Conservation (phyloP, 2,113 vertebrate species). For the Microtus montanus region DNA sequence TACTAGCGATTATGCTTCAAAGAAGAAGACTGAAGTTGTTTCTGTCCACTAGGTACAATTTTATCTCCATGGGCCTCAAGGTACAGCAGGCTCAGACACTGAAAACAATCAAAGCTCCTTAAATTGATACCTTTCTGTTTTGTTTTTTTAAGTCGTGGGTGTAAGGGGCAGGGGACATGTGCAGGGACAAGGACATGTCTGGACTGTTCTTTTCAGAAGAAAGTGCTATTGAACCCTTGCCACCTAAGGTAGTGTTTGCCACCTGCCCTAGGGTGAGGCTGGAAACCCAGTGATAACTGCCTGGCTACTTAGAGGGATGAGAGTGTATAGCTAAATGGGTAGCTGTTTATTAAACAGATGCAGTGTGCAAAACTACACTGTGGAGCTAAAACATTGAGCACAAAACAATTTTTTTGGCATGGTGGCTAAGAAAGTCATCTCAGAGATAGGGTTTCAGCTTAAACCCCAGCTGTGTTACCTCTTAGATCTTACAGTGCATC, state of each 20-base stretch:
- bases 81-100: neutral
- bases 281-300: neutral
- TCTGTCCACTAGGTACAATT: neutral
- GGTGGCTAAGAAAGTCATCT: conserved; percentile 39
- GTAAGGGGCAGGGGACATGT: neutral
- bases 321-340: neutral
- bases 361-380: neutral
- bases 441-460: conserved; percentile 44
- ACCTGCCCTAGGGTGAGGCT: neutral
- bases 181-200: neutral
- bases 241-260: neutral
- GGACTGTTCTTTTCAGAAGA: neutral
- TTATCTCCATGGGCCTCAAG: neutral
- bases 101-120: neutral
- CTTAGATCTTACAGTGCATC: neutral
- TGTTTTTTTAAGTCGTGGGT: neutral
- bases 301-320: neutral
- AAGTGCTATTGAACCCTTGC: neutral
- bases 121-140: neutral
- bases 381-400: neutral
- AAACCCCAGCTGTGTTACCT: conserved; percentile 27
- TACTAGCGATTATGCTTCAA: neutral
- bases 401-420: neutral
- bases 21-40: neutral
- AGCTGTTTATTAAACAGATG: neutral